These are phyloP conservation scores for Rhinogobius similis DNA, from an alignment of 2,113 vertebrate genomes.

Conservation along the genomic window DNA sequence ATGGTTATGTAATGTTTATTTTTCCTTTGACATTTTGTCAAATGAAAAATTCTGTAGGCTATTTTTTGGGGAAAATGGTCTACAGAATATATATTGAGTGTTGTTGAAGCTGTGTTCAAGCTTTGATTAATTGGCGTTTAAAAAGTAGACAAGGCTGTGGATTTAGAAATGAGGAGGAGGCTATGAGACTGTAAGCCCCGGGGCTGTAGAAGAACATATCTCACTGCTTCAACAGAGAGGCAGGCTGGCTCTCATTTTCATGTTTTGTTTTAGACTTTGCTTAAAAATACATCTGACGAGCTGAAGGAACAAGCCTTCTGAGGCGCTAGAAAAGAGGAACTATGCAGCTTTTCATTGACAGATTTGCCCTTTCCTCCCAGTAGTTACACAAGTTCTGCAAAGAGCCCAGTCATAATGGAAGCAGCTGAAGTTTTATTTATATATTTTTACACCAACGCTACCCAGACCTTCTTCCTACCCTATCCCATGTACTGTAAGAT, in stretches of 20 bases:
- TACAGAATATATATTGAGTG: background rate
- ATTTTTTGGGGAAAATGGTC: background rate
- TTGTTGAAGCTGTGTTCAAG: background rate
- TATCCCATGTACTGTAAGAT: slow-evolving; percentile 23
- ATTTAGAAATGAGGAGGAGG: slow-evolving; percentile 11
- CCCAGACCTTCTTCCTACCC: slow-evolving; percentile 23
- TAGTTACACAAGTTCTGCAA: slow-evolving; percentile 49
- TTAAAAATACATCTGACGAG: slow-evolving; percentile 61
- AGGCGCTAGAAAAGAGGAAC: slow-evolving; percentile 29
- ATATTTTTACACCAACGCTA: slow-evolving; percentile 25
- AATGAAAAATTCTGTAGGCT: background rate
- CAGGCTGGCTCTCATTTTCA: slow-evolving; percentile 36
- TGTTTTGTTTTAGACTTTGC: slow-evolving; percentile 40
- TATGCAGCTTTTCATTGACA: slow-evolving; percentile 50
- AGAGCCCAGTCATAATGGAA: slow-evolving; percentile 37
- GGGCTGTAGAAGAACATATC: slow-evolving; percentile 23
- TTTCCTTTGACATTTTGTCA: too few species aligned
- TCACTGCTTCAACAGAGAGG: slow-evolving; percentile 21
- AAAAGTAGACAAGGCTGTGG: background rate
- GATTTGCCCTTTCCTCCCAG: slow-evolving; percentile 50
- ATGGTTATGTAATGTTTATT: too few species aligned
- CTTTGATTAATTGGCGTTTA: slow-evolving; percentile 4
- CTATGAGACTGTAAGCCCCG: slow-evolving; percentile 5
- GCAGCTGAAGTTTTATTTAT: slow-evolving; percentile 18
- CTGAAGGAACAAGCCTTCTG: slow-evolving; percentile 47